Base-by-base conservation (phyloP, 1,140 invertebrate species). In the Heliconius melpomene region DNA sequence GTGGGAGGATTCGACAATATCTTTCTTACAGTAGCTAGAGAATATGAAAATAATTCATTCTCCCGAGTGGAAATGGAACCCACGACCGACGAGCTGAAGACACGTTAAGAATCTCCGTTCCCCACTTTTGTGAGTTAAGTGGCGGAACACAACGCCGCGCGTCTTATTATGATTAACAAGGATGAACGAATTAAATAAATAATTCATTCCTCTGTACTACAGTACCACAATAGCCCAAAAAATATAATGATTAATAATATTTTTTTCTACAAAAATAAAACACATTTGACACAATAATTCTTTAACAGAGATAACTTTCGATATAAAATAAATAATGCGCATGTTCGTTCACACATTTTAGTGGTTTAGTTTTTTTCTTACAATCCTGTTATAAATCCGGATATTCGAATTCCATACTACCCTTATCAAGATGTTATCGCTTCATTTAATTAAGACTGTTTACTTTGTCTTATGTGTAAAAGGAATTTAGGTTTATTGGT, bases 361-460 rank as follows among this genome's bases (percentile, higher is more conserved):
- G 8, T 66, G 26, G 3, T 66, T 29, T 26, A 29, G 23, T 66
- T 29, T 60, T 60, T 60, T 66, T 66, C 29, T 20, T 38, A 66
- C 36, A 18, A 40, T 71, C 38, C 38, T 66, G 74, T 60, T 66
- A 76, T n/a, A 77, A 52, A 77, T 46, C 57, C 57, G 60, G 60
- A 38, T 32, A 66, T 66, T 29, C 75, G n/a, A 70, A 57, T 32
- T 18, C 3, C 23, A 18, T 11, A 13, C 60, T 26, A 66, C 36
- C 36, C 32, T 76, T 77, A 77, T 50, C 57, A 71, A 77, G 75
- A 77, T 77, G 38, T 60, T 46, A 71, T 71, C 75, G 60, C 16
- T 77, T 20, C 54, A 46, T 23, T 77, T 77, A 77, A 77, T 77
- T 77, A 77, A 77, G 75, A 70, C 23, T n/a, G 66, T 70, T 29